Evolutionary conservation across 2,888 invertebrate genomes (phyloP).

Genomic region (Scotopteryx bipunctaria): DNA sequence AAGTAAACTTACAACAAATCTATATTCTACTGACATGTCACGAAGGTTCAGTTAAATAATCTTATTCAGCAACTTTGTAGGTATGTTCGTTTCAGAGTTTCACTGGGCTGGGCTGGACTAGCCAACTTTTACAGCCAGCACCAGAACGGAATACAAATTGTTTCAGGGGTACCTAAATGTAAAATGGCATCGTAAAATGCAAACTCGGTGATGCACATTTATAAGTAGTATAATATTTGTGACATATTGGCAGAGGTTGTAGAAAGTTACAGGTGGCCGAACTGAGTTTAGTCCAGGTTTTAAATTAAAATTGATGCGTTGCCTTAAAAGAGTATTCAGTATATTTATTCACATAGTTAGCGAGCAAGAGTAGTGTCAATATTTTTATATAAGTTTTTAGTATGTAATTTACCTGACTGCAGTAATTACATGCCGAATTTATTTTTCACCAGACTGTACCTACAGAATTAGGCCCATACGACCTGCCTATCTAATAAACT

Average conservation of each 20-base stretch:
- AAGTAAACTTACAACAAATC: too few relatives aligned
- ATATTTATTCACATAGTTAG: too few relatives aligned
- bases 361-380: too few relatives aligned
- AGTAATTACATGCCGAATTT: too few relatives aligned
- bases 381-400: too few relatives aligned
- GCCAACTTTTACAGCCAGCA: conserved; percentile 63
- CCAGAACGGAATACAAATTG: conserved; percentile 74
- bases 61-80: conserved; percentile 3
- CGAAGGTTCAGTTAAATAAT: too few relatives aligned
- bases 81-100: conserved; percentile 23
- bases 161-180: conserved; percentile 44
- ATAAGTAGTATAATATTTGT: conserved; percentile 49
- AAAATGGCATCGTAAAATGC: conserved; percentile 66
- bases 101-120: conserved; percentile 41
- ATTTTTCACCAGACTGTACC: too few relatives aligned
- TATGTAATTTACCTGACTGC: too few relatives aligned
- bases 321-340: too few relatives aligned
- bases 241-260: conserved; percentile 51
- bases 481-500: background rate
- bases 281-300: background rate
- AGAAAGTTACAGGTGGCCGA: background rate
- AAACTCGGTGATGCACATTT: conserved; percentile 58
- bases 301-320: background rate
- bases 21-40: too few relatives aligned
- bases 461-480: too few relatives aligned